Evolutionary conservation across 1,140 invertebrate species (phyloP).

Genomic region (Drosophila ohnishii): DNA sequence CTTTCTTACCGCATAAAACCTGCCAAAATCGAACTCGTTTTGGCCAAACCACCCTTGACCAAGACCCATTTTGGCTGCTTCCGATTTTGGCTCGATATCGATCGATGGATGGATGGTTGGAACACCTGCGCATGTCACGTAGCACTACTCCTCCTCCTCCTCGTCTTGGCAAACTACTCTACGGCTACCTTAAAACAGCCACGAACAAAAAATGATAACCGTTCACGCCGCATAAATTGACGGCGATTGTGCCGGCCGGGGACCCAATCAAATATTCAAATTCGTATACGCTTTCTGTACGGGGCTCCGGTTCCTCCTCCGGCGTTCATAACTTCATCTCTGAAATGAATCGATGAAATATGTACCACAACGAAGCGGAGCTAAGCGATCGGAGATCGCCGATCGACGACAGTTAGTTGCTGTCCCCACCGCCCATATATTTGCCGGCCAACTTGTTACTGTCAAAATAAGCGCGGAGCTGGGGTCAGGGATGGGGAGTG

Average conservation of each 20-base stretch:
- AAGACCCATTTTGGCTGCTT: constrained; percentile 58
- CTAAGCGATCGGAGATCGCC: constrained; percentile 24
- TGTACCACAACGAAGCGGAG: constrained; percentile 68
- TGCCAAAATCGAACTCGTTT: constrained; percentile 12
- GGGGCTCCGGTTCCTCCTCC: constrained; percentile 37
- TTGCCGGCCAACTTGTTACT: constrained; percentile 77
- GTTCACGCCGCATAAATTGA: constrained; percentile 80
- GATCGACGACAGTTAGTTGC: constrained; percentile 54
- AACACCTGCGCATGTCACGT: constrained; percentile 77
- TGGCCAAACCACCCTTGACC: constrained; percentile 59
- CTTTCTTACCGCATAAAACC: constrained; percentile 1
- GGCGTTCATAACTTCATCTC: constrained; percentile 80
- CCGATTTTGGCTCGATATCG: constrained; percentile 46
- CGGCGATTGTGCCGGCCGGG: constrained; percentile 51
- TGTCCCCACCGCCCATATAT: constrained; percentile 58
- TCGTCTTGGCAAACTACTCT: constrained; percentile 40
- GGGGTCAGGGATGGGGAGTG: not conserved
- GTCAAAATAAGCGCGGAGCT: constrained; percentile 65
- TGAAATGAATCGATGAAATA: constrained; percentile 80
- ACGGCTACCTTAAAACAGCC: constrained; percentile 60
- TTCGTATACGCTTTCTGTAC: constrained; percentile 40
- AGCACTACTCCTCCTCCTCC: constrained; percentile 22
- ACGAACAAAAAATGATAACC: constrained; percentile 58
- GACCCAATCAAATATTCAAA: constrained; percentile 79
- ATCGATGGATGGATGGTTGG: constrained; percentile 32